phyloP scores from a whole-genome alignment of 1,140 invertebrate genomes.

The Calliopsis andreniformis region DNA sequence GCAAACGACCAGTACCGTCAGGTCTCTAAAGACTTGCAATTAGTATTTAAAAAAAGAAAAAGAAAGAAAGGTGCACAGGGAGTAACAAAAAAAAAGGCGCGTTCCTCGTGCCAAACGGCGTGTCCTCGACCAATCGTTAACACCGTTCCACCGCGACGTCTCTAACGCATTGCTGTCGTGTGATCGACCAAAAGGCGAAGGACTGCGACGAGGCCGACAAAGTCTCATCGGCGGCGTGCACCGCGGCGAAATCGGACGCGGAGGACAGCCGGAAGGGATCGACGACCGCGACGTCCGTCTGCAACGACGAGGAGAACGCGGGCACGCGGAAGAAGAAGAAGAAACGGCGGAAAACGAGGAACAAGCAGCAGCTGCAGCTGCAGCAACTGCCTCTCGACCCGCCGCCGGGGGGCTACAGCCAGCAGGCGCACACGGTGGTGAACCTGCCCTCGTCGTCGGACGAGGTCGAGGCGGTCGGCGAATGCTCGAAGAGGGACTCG shows the following conservation, averaged over 20 bases:
- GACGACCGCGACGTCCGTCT: slow-evolving; percentile 41
- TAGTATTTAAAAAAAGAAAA: no score
- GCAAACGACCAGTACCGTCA: no score
- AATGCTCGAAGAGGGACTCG: slow-evolving; percentile 75
- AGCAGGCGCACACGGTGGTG: slow-evolving; percentile 58
- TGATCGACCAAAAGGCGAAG: slow-evolving; percentile 59
- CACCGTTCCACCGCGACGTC: slow-evolving; percentile 6
- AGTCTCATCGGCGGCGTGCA: slow-evolving; percentile 19
- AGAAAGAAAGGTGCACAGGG: neutral
- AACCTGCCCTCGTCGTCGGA: slow-evolving; percentile 74
- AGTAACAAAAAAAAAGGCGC: slow-evolving; percentile 39
- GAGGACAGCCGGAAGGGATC: slow-evolving; percentile 56
- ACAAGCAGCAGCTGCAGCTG: slow-evolving; percentile 58
- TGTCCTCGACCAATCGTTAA: slow-evolving; percentile 62
- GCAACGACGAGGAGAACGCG: slow-evolving; percentile 37
- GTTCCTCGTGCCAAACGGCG: slow-evolving; percentile 49
- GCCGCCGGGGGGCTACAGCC: slow-evolving; percentile 20
- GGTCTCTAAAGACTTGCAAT: no score
- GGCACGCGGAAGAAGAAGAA: slow-evolving; percentile 67
- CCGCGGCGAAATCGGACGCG: slow-evolving; percentile 42
- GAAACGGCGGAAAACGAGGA: slow-evolving; percentile 72
- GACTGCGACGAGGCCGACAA: slow-evolving; percentile 60
- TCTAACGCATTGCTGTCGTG: slow-evolving; percentile 47
- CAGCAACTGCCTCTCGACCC: slow-evolving; percentile 35
- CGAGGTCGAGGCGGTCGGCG: slow-evolving; percentile 71